Evolutionary conservation across 2,797 vertebrate genomes (phyloP), one percentile per base, ranked within the genome.

Genomic region (Ceyx erithaca): DNA sequence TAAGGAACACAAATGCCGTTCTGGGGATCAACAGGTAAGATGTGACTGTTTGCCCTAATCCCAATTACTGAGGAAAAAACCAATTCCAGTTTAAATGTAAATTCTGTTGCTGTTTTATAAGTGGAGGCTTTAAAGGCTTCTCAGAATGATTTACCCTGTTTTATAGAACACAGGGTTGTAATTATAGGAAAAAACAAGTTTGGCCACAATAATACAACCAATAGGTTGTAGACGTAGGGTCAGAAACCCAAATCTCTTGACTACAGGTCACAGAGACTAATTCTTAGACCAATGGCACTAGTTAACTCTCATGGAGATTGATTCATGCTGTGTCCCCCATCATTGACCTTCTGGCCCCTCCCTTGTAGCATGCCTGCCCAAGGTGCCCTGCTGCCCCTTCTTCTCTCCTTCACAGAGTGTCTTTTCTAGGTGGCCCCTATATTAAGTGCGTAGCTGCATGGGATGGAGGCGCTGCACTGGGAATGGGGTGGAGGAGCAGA

Each of bases 391-490:
- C 61, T 63, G 30, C 22, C 59, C 62, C 37, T 46, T 85, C 11
- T n/a, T 21, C n/a, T 52, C 43, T 72, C 22, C 48, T 67, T 77
- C 73, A 77, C 76, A 91, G 71, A 85, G 43, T 21, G 69, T 73
- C 80, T 94, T 95, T 93, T 83, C 87, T 91, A 84, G 90, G 81
- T 82, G 80, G 71, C 48, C 54, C 62, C 46, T 7, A 13, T 28
- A 28, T 21, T 0, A 1, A 75, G 62, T 10, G 2, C 5, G 46
- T 37, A 66, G 52, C 86, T 69, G 91, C 2, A 0, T 48, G 63
- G 77, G 61, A 85, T 89, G 92, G 85, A 94, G 69, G 55, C 10
- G 6, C 80, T 11, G 62, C 16, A 59, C 73, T 5, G 7, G 59
- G 6, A 8, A 55, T 55, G 52, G 37, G 68, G 23, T 7, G 14